Evolutionary conservation across 2,888 invertebrate genomes (phyloP).

Genomic region (Beris morrisii): DNA sequence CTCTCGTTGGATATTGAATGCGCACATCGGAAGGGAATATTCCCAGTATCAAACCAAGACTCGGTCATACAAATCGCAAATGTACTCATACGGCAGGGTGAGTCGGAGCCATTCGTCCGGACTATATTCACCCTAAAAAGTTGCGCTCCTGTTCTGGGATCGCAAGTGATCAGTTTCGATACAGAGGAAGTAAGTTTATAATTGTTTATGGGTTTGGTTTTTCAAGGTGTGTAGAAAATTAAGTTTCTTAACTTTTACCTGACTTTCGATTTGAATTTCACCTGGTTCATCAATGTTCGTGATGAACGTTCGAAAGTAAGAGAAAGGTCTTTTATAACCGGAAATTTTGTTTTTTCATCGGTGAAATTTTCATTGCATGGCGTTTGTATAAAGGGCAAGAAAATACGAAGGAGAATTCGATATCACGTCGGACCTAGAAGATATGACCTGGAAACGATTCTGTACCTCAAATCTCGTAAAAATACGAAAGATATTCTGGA

Average conservation of each 20-base stretch:
- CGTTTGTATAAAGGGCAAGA: no score
- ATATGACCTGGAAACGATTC: no score
- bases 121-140: constrained; percentile 95
- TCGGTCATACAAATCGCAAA: constrained; percentile 99
- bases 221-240: no score
- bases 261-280: no score
- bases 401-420: no score
- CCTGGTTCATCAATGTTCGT: constrained; percentile 8
- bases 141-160: constrained; percentile 94
- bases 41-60: constrained; percentile 95
- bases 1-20: constrained; percentile 99
- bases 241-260: no score
- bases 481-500: no score
- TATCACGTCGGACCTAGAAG: no score
- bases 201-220: neutral
- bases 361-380: no score
- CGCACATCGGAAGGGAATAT: constrained; percentile 96
- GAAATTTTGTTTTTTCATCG: no score
- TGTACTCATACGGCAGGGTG: constrained; percentile 92
- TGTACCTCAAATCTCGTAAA: no score
- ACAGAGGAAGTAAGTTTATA: constrained; percentile 67
- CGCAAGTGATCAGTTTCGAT: constrained; percentile 83
- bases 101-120: constrained; percentile 82
- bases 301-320: constrained; percentile 12
- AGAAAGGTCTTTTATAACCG: no score